These are phyloP conservation scores for Tympanuchus pallidicinctus DNA, from an alignment of 2,113 vertebrate genomes.

Conservation along the genomic window DNA sequence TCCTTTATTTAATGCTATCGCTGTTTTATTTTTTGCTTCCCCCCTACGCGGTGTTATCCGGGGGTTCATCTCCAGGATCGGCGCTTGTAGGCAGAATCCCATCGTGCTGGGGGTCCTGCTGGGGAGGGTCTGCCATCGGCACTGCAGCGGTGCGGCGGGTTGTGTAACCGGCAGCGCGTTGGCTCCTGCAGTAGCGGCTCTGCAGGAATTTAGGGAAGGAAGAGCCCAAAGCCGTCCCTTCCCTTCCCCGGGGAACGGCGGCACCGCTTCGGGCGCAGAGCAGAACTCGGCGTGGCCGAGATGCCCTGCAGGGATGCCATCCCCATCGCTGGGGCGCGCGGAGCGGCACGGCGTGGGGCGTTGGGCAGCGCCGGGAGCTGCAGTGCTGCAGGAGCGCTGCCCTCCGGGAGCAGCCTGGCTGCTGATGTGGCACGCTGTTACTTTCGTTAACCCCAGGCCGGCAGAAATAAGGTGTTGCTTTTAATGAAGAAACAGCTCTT, in stretches of 20 bases:
- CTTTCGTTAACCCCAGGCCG: neutral
- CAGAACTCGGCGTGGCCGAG: fast-evolving
- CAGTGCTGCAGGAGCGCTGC: neutral
- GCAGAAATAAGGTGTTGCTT: neutral
- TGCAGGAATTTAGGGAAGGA: neutral
- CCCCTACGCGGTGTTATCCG: too few species aligned
- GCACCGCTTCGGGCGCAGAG: neutral
- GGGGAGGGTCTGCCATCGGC: neutral
- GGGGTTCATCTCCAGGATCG: too few species aligned
- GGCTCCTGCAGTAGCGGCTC: slow-evolving; percentile 41
- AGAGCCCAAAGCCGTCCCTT: neutral
- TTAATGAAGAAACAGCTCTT: neutral
- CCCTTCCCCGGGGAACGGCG: neutral
- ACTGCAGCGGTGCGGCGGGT: slow-evolving; percentile 37
- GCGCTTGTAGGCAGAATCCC: too few species aligned
- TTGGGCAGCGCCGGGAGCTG: neutral
- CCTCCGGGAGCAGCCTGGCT: too few species aligned
- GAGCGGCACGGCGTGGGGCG: too few species aligned
- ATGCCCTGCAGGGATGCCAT: neutral
- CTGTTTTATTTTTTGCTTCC: too few species aligned
- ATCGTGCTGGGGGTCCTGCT: too few species aligned
- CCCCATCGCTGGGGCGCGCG: neutral
- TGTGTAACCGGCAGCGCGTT: slow-evolving; percentile 45
- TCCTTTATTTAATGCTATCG: too few species aligned
- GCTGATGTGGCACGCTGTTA: fast-evolving